These are phyloP conservation scores for Stratiomys singularior DNA, from an alignment of 2,888 invertebrate species.

Conservation along the genomic window DNA sequence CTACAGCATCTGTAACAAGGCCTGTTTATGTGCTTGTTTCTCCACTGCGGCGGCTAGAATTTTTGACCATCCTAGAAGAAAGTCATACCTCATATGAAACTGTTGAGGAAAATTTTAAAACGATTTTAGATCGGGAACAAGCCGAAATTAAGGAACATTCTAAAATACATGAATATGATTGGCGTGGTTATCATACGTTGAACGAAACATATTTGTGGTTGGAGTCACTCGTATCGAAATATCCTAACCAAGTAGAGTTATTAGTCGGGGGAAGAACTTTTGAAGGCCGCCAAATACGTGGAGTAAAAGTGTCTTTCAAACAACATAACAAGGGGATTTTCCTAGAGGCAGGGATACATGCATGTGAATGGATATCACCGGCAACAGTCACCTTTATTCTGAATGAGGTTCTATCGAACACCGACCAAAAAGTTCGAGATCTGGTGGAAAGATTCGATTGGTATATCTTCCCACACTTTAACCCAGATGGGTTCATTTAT, in stretches of 20 bases:
- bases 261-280: slow-evolving; percentile 65
- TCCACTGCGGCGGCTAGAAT: slow-evolving; percentile 38
- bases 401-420: slow-evolving; percentile 66
- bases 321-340: slow-evolving; percentile 61
- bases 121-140: slow-evolving; percentile 35
- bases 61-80: slow-evolving; percentile 13
- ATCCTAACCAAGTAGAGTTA: slow-evolving; percentile 65
- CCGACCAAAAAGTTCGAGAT: slow-evolving; percentile 60
- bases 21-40: slow-evolving; percentile 37
- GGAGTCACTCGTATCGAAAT: slow-evolving; percentile 62
- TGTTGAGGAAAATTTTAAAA: slow-evolving; percentile 44
- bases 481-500: slow-evolving; percentile 78
- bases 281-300: slow-evolving; percentile 67
- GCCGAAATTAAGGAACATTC: slow-evolving; percentile 50
- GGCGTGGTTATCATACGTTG: slow-evolving; percentile 54
- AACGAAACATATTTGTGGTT: slow-evolving; percentile 68
- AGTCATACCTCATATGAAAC: slow-evolving; percentile 31
- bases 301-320: slow-evolving; percentile 56
- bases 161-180: slow-evolving; percentile 55
- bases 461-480: slow-evolving; percentile 75
- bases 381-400: slow-evolving; percentile 67
- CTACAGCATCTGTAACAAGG: not conserved
- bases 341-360: slow-evolving; percentile 60
- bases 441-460: slow-evolving; percentile 69
- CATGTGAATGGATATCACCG: slow-evolving; percentile 68